Base-by-base conservation (phyloP, 2,797 vertebrate genomes). In the Gallinago solitaria region DNA sequence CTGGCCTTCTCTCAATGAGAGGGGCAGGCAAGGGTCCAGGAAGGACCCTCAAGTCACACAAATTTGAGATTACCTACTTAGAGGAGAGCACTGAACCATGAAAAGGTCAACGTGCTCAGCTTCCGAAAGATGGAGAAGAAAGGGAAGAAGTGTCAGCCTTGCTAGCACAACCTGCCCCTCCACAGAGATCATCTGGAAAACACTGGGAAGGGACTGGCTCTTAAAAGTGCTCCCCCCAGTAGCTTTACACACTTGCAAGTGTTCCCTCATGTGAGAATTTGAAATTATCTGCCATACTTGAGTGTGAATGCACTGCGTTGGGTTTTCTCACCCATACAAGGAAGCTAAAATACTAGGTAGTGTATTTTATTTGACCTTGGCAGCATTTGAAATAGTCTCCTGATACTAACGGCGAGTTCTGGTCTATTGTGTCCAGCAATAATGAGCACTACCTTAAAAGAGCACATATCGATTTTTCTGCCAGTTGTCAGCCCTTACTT, bases 401-500 rank as follows among this genome's bases (percentile, higher is more conserved):
- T 47, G 75, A 27, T 35, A 15, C 75, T 85, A 95, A 69, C 71
- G 28, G 83, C 6, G 32, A 50, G 83, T 30, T 85, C 88, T 96
- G 88, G 57, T 84, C 89, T 89, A 47, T 71, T 85, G 87, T 90
- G 76, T 59, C 91, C 85, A 59, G 79, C 69, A 71, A 93, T 91
- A 93, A 95, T 33, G 88, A 95, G 92, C 82, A 75, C 67, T 75
- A 28, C 87, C 86, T 95, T 84, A 83, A 88, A 39, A 12, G 79
- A 94, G 93, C 73, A 81, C 5, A 0, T 77, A 96, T 95, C 18
- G 65, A 96, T 96, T 89, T 92, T 18, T 11, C 89, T 93, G 89
- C 83, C 83, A 50, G 33, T 91, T 92, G 91, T 92, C 95, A 96
- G 92, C 64, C 76, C 81, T 95, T 85, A 41, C 86, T 94, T 94